Percentiles rank a stretch among this genome's conserved stretches.
phyloP scores from a whole-genome alignment of 2,113 vertebrate genomes.

The Dunckerocampus dactyliophorus region DNA sequence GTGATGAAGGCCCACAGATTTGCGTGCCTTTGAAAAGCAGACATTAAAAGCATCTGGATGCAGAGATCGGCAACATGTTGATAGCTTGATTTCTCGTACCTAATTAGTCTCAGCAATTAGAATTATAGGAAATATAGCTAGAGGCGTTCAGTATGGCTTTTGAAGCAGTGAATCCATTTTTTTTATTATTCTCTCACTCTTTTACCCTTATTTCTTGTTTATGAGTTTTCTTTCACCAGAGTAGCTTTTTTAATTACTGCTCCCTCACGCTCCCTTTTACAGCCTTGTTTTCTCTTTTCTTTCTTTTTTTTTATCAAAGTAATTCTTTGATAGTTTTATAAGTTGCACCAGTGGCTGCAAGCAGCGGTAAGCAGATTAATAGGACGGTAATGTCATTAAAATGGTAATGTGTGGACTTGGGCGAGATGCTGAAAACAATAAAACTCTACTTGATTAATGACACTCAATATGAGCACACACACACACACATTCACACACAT shows the following conservation, averaged over 20 bases:
- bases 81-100: slow-evolving; percentile 49
- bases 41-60: slow-evolving; percentile 28
- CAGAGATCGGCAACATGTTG: slow-evolving; percentile 27
- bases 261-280: slow-evolving; percentile 50
- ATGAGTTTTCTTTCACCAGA: slow-evolving; percentile 68
- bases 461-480: slow-evolving; percentile 28
- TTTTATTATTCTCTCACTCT: slow-evolving; percentile 53
- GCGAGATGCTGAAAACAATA: slow-evolving; percentile 71
- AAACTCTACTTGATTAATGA: slow-evolving; percentile 71
- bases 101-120: slow-evolving; percentile 40
- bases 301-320: slow-evolving; percentile 44
- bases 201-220: slow-evolving; percentile 59
- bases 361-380: slow-evolving; percentile 67
- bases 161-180: slow-evolving; percentile 40
- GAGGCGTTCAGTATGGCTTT: slow-evolving; percentile 31
- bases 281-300: slow-evolving; percentile 42
- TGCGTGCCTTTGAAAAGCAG: slow-evolving; percentile 6
- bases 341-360: slow-evolving; percentile 62
- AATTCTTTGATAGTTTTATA: slow-evolving; percentile 67
- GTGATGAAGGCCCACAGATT: slow-evolving; percentile 11
- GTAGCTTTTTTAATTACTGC: slow-evolving; percentile 68
- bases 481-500: slow-evolving; percentile 8
- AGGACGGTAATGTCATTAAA: slow-evolving; percentile 70
- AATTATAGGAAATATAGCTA: slow-evolving; percentile 40
- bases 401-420: slow-evolving; percentile 70